Conservation (phyloP, 2,797 vertebrate genomes). For the Platalea minor region DNA sequence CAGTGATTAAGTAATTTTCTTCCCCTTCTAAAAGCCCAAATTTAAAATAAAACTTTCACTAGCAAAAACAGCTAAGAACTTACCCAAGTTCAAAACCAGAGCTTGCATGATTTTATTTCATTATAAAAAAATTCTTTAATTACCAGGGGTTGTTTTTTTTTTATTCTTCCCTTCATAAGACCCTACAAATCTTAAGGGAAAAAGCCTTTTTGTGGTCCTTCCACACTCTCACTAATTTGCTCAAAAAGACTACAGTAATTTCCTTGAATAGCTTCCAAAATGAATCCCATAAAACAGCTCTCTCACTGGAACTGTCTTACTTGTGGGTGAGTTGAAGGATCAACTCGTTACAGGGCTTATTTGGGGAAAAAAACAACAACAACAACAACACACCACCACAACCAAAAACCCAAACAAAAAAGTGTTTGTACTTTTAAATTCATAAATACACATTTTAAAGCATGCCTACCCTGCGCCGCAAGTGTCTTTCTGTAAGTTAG, state of each 20-base stretch:
- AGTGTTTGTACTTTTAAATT: background rate
- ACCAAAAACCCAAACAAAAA: background rate
- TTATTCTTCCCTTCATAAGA: background rate
- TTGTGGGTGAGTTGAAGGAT: background rate
- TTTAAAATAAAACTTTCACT: background rate
- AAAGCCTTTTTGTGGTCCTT: slow-evolving; percentile 9
- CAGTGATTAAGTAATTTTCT: background rate
- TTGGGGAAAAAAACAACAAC: fast-evolving
- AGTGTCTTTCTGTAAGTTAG: background rate
- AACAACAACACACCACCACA: too few relatives aligned
- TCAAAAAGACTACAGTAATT: slow-evolving; percentile 32
- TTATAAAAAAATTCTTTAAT: background rate
- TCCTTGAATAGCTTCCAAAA: slow-evolving; percentile 36
- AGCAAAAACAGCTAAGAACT: background rate
- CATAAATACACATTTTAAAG: background rate
- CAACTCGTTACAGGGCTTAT: background rate
- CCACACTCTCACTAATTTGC: background rate
- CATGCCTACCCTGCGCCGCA: background rate
- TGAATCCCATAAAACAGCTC: background rate
- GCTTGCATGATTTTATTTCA: background rate
- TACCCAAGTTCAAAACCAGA: background rate
- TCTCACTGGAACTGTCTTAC: background rate
- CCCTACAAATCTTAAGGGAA: background rate
- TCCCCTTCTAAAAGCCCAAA: background rate
- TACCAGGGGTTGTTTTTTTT: background rate